phyloP scores from a whole-genome alignment of 1,140 invertebrate genomes.

The Aphaenogaster rudis region DNA sequence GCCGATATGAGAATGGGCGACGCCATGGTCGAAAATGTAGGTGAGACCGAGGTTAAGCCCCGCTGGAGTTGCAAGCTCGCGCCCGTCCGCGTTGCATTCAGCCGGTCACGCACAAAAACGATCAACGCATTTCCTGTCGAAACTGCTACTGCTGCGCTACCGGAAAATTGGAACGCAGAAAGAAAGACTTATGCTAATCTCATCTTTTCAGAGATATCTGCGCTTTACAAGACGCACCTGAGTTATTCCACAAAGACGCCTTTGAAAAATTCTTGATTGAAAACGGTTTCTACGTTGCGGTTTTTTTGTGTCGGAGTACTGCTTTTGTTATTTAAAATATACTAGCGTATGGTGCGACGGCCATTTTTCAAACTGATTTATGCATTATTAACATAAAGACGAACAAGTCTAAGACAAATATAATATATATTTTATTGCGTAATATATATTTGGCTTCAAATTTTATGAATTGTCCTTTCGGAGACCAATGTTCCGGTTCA shows the following conservation, averaged over 20 bases:
- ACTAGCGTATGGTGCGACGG: not conserved
- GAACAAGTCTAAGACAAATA: not conserved
- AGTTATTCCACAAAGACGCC: not conserved
- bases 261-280: not conserved
- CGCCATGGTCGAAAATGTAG: slow-evolving; percentile 25
- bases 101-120: slow-evolving; percentile 13
- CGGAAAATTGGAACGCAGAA: not conserved
- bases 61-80: not conserved
- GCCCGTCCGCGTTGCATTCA: slow-evolving; percentile 4
- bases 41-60: slow-evolving; percentile 27
- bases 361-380: not conserved
- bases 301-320: not conserved
- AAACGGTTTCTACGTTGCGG: not conserved
- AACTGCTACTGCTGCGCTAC: not conserved
- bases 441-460: not conserved
- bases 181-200: not conserved
- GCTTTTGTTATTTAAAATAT: slow-evolving; percentile 2
- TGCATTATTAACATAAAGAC: not conserved
- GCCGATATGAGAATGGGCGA: slow-evolving; percentile 24
- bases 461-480: not conserved
- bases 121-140: not conserved
- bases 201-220: not conserved
- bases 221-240: not conserved
- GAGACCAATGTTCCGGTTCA: not conserved
- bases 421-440: not conserved